phyloP scores from a whole-genome alignment of 2,113 vertebrate genomes.

The Toxostoma redivivum region DNA sequence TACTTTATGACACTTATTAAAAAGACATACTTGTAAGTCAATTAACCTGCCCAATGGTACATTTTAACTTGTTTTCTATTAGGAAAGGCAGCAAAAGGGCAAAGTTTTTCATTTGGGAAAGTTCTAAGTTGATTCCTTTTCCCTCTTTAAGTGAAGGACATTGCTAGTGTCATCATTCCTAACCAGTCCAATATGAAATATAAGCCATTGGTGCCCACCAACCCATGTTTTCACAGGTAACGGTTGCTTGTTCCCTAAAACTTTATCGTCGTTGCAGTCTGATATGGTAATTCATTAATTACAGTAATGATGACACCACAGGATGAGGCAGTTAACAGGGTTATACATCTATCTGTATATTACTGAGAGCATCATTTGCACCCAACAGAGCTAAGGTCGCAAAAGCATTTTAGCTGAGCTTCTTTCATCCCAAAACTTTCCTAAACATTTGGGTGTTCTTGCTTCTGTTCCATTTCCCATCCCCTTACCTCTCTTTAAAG shows the following conservation, averaged over 20 bases:
- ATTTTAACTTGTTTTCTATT: slow-evolving; percentile 78
- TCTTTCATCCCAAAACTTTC: not conserved
- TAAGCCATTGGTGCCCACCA: not conserved
- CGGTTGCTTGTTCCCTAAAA: slow-evolving; percentile 4
- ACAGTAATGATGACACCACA: slow-evolving; percentile 58
- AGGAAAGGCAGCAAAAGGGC: slow-evolving; percentile 65
- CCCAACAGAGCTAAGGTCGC: not conserved
- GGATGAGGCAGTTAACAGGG: slow-evolving; percentile 50
- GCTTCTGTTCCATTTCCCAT: not conserved
- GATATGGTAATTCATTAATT: slow-evolving; percentile 66
- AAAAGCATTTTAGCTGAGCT: not conserved
- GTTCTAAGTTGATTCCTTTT: slow-evolving; percentile 55
- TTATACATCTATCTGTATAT: slow-evolving; percentile 39
- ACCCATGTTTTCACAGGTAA: not conserved
- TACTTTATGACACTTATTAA: slow-evolving; percentile 78
- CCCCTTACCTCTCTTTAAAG: rapidly evolving
- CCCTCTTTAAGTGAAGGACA: slow-evolving; percentile 14
- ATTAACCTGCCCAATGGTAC: slow-evolving; percentile 70
- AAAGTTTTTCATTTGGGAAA: slow-evolving; percentile 59
- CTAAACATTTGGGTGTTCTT: not conserved
- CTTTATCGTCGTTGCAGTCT: slow-evolving; percentile 51
- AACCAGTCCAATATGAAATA: slow-evolving; percentile 50
- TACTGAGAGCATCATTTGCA: not conserved
- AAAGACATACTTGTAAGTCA: slow-evolving; percentile 75
- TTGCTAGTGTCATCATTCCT: not conserved